Conservation (phyloP, 2,888 invertebrate species). For the Blastobasis lacticolella region DNA sequence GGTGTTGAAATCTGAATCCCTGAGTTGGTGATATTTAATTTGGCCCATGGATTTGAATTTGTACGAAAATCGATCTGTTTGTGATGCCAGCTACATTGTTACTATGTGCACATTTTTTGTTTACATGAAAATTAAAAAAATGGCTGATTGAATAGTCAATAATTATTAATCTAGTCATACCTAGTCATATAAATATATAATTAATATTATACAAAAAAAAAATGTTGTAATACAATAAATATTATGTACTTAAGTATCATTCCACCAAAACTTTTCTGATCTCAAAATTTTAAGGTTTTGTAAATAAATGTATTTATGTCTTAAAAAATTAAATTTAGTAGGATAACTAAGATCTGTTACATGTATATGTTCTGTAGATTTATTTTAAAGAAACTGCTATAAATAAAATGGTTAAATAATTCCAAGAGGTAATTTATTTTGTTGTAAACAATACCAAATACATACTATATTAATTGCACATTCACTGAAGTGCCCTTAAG, state of each 20-base stretch:
- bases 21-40: too few relatives aligned
- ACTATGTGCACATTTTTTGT: too few relatives aligned
- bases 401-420: too few relatives aligned
- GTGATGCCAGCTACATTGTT: too few relatives aligned
- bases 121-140: too few relatives aligned
- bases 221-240: too few relatives aligned
- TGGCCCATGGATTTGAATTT: too few relatives aligned
- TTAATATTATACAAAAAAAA: too few relatives aligned
- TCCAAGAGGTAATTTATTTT: too few relatives aligned
- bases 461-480: slow-evolving; percentile 15
- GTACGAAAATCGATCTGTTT: too few relatives aligned
- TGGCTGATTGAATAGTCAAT: background rate
- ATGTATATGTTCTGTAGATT: slow-evolving; percentile 12
- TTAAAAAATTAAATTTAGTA: background rate
- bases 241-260: background rate
- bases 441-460: slow-evolving; percentile 10
- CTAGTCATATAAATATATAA: background rate
- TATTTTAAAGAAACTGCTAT: slow-evolving; percentile 11
- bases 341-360: slow-evolving; percentile 1
- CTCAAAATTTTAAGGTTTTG: background rate
- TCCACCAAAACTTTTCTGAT: background rate
- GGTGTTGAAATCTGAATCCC: too few relatives aligned
- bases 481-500: slow-evolving; percentile 21
- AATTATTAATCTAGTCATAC: background rate
- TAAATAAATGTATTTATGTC: background rate